Conservation (phyloP, 92 coral and sea anemone species). For the Phenganax stokvisi region DNA sequence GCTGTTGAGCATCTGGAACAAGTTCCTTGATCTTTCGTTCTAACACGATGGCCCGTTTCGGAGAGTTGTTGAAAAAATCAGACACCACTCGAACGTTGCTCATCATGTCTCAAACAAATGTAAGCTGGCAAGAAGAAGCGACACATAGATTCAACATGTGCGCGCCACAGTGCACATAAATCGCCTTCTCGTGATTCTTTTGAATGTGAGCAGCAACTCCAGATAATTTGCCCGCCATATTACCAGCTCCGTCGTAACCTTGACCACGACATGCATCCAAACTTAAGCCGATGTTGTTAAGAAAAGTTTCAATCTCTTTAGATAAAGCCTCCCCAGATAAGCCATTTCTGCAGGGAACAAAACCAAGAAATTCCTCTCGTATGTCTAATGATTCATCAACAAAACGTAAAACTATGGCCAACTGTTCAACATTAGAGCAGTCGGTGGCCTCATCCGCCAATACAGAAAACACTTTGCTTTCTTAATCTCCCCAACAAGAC, state of each 20-base stretch:
- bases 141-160: slow-evolving; percentile 32
- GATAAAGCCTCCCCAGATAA: slow-evolving; percentile 31
- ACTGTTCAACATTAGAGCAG: background rate
- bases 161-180: too few relatives aligned
- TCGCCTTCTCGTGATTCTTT: too few relatives aligned
- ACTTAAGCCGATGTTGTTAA: slow-evolving; percentile 22
- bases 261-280: slow-evolving; percentile 43
- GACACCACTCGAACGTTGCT: slow-evolving; percentile 30
- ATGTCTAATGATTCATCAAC: slow-evolving; percentile 16
- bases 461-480: slow-evolving; percentile 29
- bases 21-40: slow-evolving; percentile 36
- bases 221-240: too few relatives aligned
- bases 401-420: slow-evolving; percentile 15
- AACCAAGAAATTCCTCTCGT: slow-evolving; percentile 2
- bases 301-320: slow-evolving; percentile 16
- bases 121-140: slow-evolving; percentile 37
- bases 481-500: slow-evolving; percentile 23
- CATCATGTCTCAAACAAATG: slow-evolving; percentile 35
- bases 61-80: slow-evolving; percentile 40
- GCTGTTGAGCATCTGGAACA: slow-evolving; percentile 14
- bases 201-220: too few relatives aligned
- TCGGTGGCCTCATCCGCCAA: slow-evolving; percentile 37
- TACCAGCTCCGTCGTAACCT: slow-evolving; percentile 20
- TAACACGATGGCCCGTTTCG: slow-evolving; percentile 33
- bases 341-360: slow-evolving; percentile 28